Evolutionary conservation across 2,888 invertebrate genomes (phyloP), one percentile per base, ranked within the genome.

Genomic region (Protonemura montana): DNA sequence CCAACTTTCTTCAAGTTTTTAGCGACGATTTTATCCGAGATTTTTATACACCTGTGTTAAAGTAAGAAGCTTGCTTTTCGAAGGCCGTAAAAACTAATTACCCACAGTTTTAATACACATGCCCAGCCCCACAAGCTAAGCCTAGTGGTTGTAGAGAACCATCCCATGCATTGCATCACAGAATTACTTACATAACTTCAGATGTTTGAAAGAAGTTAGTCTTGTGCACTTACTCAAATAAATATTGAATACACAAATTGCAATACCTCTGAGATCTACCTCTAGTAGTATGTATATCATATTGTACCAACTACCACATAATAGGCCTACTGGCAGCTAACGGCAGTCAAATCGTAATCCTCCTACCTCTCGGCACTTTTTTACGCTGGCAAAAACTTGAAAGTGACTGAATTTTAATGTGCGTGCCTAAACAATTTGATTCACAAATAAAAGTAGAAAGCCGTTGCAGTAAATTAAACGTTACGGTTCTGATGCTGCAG

Each of bases 371-470:
- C 59, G 59, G 59, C 59, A 59, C 59, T 59, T 59, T 21, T 59
- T 59, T 59, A 59, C 16, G 59, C 59, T 59, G 59, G 59, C 59
- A 59, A 21, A 59, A 59, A 59, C 59, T 59, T 59, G 59, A 59
- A 59, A 59, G 59, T 59, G 59, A 59, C 59, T 59, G 59, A 59
- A 59, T 59, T 59, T 59, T 59, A 59, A 59, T 59, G 59, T 59
- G 59, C 59, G 59, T 59, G 59, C 59, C 59, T 59, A 59, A 59
- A 59, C 59, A 59, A 21, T 10, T 59, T 59, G 59, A 59, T 59
- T 59, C 13, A 13, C 13, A 7, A 59, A 59, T 59, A 21, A 59
- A 59, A 10, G 59, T 59, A 59, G 59, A 59, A 59, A 59, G 3
- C 13, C 13, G 21, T 59, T 59, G 59, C 13, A 21, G 59, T 10